Conservation (phyloP, 2,113 vertebrate genomes). For the Panurus biarmicus region DNA sequence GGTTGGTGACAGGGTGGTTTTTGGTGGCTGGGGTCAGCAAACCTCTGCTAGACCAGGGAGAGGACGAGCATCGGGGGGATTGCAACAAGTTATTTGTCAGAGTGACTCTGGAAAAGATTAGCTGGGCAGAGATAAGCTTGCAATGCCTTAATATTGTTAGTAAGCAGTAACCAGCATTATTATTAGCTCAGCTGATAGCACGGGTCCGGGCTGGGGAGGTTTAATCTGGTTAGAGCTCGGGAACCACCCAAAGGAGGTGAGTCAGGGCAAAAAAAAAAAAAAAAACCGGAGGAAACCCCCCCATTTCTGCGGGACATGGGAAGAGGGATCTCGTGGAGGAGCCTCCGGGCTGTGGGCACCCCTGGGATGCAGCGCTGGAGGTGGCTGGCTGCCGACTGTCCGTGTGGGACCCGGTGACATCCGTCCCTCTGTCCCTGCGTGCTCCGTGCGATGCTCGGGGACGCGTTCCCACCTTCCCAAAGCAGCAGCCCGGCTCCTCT, state of each 20-base stretch:
- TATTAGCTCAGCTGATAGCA: constrained; percentile 33
- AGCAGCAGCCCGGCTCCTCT: neutral
- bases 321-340: neutral
- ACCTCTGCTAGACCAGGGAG: neutral
- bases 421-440: accelerated
- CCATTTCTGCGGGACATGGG: neutral
- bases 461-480: neutral
- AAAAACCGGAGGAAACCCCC: accelerated
- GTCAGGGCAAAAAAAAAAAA: neutral
- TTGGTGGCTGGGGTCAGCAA: neutral
- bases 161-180: constrained; percentile 51
- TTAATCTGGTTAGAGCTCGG: neutral
- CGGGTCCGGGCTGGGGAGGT: neutral
- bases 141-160: constrained; percentile 15
- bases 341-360: neutral
- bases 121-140: constrained; percentile 50
- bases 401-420: neutral
- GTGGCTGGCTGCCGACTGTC: neutral
- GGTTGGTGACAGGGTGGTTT: neutral
- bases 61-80: neutral
- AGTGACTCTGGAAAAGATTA: constrained; percentile 60
- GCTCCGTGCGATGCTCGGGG: neutral
- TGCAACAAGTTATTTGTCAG: constrained; percentile 25
- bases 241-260: neutral
- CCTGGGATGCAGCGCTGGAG: accelerated